Percentiles rank a stretch among this genome's conserved stretches.
Evolutionary conservation across 2,113 vertebrate species (phyloP).

Genomic region (Accipiter virgatus): DNA sequence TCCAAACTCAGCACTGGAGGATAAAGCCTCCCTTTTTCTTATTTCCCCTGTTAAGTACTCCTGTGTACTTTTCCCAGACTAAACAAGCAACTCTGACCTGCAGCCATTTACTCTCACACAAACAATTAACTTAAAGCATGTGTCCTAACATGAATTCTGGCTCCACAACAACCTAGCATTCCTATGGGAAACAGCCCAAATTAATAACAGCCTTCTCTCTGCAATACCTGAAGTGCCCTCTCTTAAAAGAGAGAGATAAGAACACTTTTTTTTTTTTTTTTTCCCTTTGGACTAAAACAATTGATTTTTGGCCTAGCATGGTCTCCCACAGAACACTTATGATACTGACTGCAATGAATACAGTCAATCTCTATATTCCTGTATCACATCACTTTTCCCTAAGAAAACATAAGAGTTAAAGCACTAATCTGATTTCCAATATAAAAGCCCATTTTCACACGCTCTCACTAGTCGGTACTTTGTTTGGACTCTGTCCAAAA

Average conservation of each 20-base stretch:
- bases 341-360: background rate
- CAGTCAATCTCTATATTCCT: background rate
- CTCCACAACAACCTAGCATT: constrained; percentile 20
- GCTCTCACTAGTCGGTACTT: background rate
- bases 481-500: background rate
- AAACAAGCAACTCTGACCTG: constrained; percentile 57
- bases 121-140: constrained; percentile 61
- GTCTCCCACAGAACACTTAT: background rate
- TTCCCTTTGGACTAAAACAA: background rate
- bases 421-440: background rate
- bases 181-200: constrained; percentile 62
- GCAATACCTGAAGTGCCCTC: constrained; percentile 49
- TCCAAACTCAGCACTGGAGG: constrained; percentile 39
- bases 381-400: background rate
- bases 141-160: constrained; percentile 61
- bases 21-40: constrained; percentile 39
- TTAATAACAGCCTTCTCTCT: constrained; percentile 56
- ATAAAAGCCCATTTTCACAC: background rate
- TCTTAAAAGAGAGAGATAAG: constrained; percentile 47
- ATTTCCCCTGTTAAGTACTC: constrained; percentile 30
- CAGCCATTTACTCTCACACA: constrained; percentile 54
- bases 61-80: constrained; percentile 54
- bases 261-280: background rate
- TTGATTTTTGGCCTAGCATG: constrained; percentile 1
- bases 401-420: background rate